Evolutionary conservation across 2,113 vertebrate species (phyloP).

Genomic region (Datnioides undecimradiatus): DNA sequence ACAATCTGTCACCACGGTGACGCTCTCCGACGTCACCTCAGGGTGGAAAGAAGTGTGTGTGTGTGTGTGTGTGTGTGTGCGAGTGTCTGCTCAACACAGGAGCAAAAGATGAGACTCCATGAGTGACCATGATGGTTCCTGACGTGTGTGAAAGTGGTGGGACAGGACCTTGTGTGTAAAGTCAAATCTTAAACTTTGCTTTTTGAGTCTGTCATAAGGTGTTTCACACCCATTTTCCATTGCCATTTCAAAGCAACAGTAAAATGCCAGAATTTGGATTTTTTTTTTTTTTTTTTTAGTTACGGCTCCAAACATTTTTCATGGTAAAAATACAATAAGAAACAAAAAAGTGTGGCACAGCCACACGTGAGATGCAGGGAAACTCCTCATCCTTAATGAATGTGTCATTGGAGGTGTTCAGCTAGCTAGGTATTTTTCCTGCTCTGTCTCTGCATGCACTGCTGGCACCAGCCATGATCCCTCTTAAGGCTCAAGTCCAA

Average conservation of each 20-base stretch:
- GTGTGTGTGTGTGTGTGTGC: background rate
- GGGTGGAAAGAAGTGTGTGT: conserved; percentile 69
- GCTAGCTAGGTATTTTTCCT: background rate
- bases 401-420: background rate
- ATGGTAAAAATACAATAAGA: background rate
- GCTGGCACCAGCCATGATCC: conserved; percentile 1
- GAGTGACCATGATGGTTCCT: conserved; percentile 54
- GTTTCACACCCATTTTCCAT: background rate
- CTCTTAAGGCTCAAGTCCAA: background rate
- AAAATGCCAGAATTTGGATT: background rate
- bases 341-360: background rate
- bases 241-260: background rate
- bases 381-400: conserved; percentile 15
- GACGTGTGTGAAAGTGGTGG: conserved; percentile 74
- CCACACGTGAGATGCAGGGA: conserved; percentile 20
- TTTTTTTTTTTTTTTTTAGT: no score
- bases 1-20: conserved; percentile 61
- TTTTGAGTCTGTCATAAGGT: background rate
- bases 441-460: conserved; percentile 25
- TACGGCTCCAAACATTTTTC: background rate
- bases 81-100: background rate
- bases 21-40: conserved; percentile 66
- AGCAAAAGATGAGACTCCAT: conserved; percentile 38
- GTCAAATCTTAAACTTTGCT: background rate
- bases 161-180: no score